Evolutionary conservation across 2,113 vertebrate species (phyloP).

Genomic region (Myotis davidii): DNA sequence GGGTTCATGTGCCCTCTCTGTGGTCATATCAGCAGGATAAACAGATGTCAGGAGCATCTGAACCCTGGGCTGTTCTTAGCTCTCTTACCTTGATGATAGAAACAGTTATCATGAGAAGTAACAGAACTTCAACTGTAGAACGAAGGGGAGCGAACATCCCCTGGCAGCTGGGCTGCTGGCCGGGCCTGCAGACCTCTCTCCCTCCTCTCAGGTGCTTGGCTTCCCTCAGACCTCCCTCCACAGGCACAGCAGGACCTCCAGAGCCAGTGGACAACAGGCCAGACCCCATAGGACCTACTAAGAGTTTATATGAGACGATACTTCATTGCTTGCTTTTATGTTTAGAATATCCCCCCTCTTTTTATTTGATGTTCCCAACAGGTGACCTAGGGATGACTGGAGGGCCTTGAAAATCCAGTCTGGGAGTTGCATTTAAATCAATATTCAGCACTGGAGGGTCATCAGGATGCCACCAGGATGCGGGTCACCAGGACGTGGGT

Average conservation of each 20-base stretch:
- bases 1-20: neutral
- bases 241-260: neutral
- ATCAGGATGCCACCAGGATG: too few species aligned
- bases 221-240: neutral
- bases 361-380: too few species aligned
- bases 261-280: neutral
- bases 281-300: too few species aligned
- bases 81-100: neutral
- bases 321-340: too few species aligned
- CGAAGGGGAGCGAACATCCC: neutral
- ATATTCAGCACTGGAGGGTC: too few species aligned
- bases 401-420: too few species aligned
- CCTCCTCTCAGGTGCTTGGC: neutral
- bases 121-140: neutral
- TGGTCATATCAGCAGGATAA: neutral
- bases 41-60: neutral
- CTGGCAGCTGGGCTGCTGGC: neutral
- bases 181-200: neutral
- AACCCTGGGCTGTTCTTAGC: neutral
- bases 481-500: too few species aligned
- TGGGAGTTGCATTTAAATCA: too few species aligned
- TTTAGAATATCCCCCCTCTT: too few species aligned
- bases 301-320: too few species aligned
- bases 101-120: neutral
- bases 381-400: too few species aligned